Percentiles rank a stretch among this genome's conserved stretches.
Conservation (phyloP, 2,888 invertebrate genomes). For the Nymphalis c-album region DNA sequence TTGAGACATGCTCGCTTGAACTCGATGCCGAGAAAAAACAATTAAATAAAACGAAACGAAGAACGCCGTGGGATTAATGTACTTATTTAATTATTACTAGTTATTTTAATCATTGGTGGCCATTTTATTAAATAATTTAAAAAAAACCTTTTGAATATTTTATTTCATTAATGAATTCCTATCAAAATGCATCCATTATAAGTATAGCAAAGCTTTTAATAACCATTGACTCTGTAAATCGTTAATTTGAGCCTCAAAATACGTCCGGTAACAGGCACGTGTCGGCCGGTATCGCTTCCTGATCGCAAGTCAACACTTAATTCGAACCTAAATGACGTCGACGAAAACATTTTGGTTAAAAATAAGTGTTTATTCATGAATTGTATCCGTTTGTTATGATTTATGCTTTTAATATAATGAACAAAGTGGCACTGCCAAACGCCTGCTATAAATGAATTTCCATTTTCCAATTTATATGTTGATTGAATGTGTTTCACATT, state of each 20-base stretch:
- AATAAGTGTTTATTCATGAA: not conserved
- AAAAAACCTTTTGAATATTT: not conserved
- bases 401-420: not conserved
- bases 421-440: not conserved
- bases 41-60: conserved; percentile 26
- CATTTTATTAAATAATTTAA: no score
- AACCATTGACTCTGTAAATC: not conserved
- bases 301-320: conserved; percentile 36
- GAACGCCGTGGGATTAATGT: conserved; percentile 10
- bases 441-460: no score
- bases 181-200: no score
- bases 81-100: no score
- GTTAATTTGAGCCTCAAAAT: conserved; percentile 29
- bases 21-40: conserved; percentile 36
- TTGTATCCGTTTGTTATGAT: not conserved
- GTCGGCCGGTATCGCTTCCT: conserved; percentile 32
- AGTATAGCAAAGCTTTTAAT: no score
- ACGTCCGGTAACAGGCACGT: conserved; percentile 36
- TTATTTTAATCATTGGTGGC: no score
- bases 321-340: conserved; percentile 16
- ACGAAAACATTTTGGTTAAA: conserved; percentile 15
- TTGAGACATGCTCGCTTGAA: conserved; percentile 59
- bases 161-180: not conserved
- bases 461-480: no score
- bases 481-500: no score